Base-by-base conservation (phyloP, 2,797 vertebrate species). In the Falco rusticolus region DNA sequence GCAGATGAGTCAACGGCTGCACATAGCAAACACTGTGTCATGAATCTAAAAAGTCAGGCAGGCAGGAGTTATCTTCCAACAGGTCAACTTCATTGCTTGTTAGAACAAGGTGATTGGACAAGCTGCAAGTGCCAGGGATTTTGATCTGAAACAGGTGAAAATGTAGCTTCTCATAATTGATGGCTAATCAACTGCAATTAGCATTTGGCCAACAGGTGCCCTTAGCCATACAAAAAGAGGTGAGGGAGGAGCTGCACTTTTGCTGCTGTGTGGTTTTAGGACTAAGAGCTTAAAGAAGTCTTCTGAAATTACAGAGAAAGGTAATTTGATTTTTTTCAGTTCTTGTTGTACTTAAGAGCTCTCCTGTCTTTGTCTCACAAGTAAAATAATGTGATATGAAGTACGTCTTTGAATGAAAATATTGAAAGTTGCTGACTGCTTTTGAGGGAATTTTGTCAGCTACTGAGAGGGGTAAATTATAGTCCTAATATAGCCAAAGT, bases 141-240 rank as follows among this genome's bases (percentile, higher is more conserved):
- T 96, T 76, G 61, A 88, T 90, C 80, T 93, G 90, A 85, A 97
- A 94, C 94, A 95, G 93, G 90, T 97, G 94, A 90, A 95, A 97
- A 88, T 89, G 69, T 41, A 92, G 61, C 54, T 63, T 95, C 83
- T 80, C 57, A 28, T 94, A 92, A 97, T 34, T 97, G 95, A 95
- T 87, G 53, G 50, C 41, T 97, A 96, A 97, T 97, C 97, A 96
- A 83, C 69, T 41, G 51, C 54, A 85, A 53, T 94, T 78, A 95
- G 48, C 54, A 47, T 39, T 54, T 45, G 61, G 61, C 72, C 64
- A 94, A 71, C 61, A 92, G 65, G 54, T 87, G 65, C 33, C 53
- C 41, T 59, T 33, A 64, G 68, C 47, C 26, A 8, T 39, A 60
- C 18, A 39, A 24, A 82, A 53, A 17, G 57, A 50, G 17, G 13